phyloP scores from a whole-genome alignment of 35 echinoderm and acorn worm species.

The Holothuria glaberrima region DNA sequence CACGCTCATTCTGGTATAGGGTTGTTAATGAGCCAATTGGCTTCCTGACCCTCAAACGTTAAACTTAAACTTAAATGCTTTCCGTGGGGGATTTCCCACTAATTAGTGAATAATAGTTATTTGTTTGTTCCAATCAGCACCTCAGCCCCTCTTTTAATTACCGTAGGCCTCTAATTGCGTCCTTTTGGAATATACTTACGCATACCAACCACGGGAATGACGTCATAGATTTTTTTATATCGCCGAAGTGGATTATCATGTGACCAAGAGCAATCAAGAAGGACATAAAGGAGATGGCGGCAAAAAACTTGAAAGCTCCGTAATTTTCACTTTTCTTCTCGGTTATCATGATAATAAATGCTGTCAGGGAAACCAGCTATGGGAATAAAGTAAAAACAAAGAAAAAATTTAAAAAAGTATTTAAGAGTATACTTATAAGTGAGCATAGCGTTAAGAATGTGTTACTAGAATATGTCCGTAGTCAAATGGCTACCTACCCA shows the following conservation, averaged over 20 bases:
- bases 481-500: no score
- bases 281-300: not conserved
- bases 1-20: no score
- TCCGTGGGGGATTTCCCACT: no score
- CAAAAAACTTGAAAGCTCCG: constrained; percentile 27
- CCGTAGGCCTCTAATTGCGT: not conserved
- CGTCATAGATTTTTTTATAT: constrained; percentile 11
- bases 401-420: not conserved
- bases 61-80: no score
- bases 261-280: not conserved
- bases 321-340: not conserved
- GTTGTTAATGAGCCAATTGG: no score
- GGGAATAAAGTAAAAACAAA: not conserved
- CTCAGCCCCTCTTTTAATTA: no score
- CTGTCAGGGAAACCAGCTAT: not conserved
- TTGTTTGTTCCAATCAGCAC: no score
- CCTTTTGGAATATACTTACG: not conserved
- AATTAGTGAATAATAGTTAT: no score
- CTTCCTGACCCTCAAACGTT: no score
- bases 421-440: no score
- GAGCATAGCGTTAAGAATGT: no score
- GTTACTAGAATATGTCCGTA: no score
- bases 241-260: not conserved
- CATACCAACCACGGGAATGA: constrained; percentile 20
- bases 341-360: constrained; percentile 33